phyloP scores from a whole-genome alignment of 2,888 invertebrate genomes.

The Phasia obesa region DNA sequence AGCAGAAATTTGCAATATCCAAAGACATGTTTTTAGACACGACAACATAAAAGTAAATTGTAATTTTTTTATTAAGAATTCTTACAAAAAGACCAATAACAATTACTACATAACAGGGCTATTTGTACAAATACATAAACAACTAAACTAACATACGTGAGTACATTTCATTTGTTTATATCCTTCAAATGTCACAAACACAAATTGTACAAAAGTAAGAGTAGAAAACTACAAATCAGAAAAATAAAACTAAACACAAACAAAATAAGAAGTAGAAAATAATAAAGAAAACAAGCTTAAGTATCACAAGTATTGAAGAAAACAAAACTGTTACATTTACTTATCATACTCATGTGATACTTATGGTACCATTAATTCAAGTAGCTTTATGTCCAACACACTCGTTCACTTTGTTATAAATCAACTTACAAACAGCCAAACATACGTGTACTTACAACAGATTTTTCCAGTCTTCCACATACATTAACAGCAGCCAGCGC shows the following conservation, averaged over 20 bases:
- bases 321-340: constrained; percentile 57
- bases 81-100: too few relatives aligned
- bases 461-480: constrained; percentile 52
- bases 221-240: constrained; percentile 31
- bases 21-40: too few relatives aligned
- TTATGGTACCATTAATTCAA: constrained; percentile 53
- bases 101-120: too few relatives aligned
- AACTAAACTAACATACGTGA: constrained; percentile 27
- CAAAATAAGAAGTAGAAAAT: neutral
- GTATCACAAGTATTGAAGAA: constrained; percentile 40
- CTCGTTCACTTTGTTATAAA: constrained; percentile 78
- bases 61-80: too few relatives aligned
- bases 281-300: neutral
- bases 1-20: too few relatives aligned
- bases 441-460: constrained; percentile 55
- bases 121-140: constrained; percentile 14
- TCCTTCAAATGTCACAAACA: constrained; percentile 54
- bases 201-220: constrained; percentile 49
- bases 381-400: constrained; percentile 75
- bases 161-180: neutral
- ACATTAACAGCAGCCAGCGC: constrained; percentile 20
- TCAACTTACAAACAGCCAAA: constrained; percentile 70
- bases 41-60: too few relatives aligned
- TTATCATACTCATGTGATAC: constrained; percentile 15
- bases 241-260: constrained; percentile 32